Conservation (phyloP, 2,797 vertebrate genomes). For the Liparis tanakae region DNA sequence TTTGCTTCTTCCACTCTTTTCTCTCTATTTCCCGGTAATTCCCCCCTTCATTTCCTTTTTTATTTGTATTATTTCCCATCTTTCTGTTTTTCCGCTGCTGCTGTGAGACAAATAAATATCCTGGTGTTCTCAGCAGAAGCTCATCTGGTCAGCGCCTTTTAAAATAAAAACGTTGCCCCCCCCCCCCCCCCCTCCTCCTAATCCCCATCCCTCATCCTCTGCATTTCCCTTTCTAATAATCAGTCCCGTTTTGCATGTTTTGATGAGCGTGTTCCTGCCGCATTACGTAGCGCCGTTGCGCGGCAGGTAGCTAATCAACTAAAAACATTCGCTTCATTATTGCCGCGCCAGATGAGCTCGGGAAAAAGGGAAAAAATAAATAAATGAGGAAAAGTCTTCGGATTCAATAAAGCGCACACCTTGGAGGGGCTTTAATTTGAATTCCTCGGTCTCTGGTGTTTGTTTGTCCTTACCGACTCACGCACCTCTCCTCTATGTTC, state of each 20-base stretch:
- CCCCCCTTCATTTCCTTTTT: conserved; percentile 34
- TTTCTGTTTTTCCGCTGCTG: conserved; percentile 35
- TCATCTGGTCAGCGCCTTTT: conserved; percentile 34
- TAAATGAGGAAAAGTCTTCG: conserved; percentile 37
- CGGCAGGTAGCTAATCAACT: conserved; percentile 80
- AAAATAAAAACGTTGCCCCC: too few relatives aligned
- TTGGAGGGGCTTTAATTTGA: conserved; percentile 74
- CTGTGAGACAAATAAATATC: conserved; percentile 51
- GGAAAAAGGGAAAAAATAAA: conserved; percentile 62
- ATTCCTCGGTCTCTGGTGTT: conserved; percentile 66
- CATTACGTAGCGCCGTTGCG: conserved; percentile 56
- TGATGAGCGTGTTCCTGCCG: conserved; percentile 63
- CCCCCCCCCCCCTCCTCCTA: not conserved
- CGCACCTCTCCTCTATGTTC: conserved; percentile 38
- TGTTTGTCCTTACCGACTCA: conserved; percentile 62
- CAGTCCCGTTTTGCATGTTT: conserved; percentile 65
- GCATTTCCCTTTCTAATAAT: conserved; percentile 70
- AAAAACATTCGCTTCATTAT: conserved; percentile 79
- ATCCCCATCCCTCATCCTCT: conserved; percentile 25
- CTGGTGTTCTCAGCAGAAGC: conserved; percentile 37
- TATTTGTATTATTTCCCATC: conserved; percentile 11
- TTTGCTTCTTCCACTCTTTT: conserved; percentile 39
- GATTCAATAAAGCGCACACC: conserved; percentile 76
- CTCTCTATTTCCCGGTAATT: conserved; percentile 43
- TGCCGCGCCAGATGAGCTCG: conserved; percentile 67